Conservation (phyloP, 2,888 invertebrate genomes). For the Thera britannica region DNA sequence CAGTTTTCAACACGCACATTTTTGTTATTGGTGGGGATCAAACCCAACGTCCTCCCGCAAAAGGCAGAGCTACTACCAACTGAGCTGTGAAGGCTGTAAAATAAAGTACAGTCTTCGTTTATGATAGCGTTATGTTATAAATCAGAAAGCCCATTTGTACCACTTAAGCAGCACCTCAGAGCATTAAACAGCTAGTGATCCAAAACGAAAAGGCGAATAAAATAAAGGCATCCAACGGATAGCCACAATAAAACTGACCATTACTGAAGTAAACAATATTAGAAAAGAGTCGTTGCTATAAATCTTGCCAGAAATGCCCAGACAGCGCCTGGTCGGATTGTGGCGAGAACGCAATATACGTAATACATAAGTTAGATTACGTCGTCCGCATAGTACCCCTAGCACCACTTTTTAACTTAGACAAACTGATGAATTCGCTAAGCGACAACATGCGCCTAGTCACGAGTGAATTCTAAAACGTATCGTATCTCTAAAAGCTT, state of each 20-base stretch:
- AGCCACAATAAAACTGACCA: conserved; percentile 73
- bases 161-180: conserved; percentile 51
- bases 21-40: no score
- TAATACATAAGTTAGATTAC: conserved; percentile 65
- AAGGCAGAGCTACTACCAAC: conserved; percentile 5
- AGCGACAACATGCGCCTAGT: no score
- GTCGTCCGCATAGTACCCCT: conserved; percentile 50
- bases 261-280: conserved; percentile 81
- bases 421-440: neutral
- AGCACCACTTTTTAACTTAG: conserved; percentile 1
- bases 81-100: conserved; percentile 20
- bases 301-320: conserved; percentile 72
- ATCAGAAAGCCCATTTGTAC: conserved; percentile 31
- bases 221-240: conserved; percentile 70
- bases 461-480: no score
- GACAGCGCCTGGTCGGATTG: conserved; percentile 71
- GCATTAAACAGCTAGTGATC: conserved; percentile 56
- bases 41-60: neutral
- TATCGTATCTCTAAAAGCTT: no score
- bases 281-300: conserved; percentile 72
- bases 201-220: conserved; percentile 61
- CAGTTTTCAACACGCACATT: no score
- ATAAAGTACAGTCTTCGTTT: conserved; percentile 12
- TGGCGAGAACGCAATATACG: conserved; percentile 64
- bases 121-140: conserved; percentile 31